These are phyloP conservation scores for Mormyrops attenuatus DNA, from an alignment of 2,797 vertebrate genomes.

Conservation along the genomic window DNA sequence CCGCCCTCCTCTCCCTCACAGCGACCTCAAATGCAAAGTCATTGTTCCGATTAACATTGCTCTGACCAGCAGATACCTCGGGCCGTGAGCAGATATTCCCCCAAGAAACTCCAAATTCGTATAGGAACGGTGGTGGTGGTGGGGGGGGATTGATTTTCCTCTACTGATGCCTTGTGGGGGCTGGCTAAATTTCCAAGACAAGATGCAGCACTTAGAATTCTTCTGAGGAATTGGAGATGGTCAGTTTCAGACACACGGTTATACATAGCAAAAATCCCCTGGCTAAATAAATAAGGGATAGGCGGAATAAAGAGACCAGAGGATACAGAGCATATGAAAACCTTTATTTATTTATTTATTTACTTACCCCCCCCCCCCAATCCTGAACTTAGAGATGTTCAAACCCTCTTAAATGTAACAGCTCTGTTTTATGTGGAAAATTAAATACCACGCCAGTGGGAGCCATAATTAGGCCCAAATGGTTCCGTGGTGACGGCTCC, in stretches of 20 bases:
- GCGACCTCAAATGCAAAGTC: conserved; percentile 31
- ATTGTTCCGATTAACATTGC: conserved; percentile 29
- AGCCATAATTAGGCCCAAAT: conserved; percentile 25
- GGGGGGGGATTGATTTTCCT: conserved; percentile 25
- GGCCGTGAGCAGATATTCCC: conserved; percentile 18
- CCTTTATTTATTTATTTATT: not conserved
- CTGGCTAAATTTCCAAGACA: conserved; percentile 20
- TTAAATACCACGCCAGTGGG: conserved; percentile 18
- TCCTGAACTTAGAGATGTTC: not conserved
- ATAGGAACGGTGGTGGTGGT: not conserved
- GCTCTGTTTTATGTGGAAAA: conserved; percentile 28
- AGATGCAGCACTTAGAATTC: conserved; percentile 23
- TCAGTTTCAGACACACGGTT: not conserved
- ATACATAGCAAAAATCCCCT: not conserved
- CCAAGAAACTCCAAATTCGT: conserved; percentile 5
- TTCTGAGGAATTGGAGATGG: conserved; percentile 19
- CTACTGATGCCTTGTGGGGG: not conserved
- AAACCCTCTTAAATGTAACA: conserved; percentile 17
- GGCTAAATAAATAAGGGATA: conserved; percentile 3
- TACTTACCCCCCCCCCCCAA: not conserved
- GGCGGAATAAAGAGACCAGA: not conserved
- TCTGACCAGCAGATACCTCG: conserved; percentile 22
- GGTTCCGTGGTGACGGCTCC: conserved; percentile 6
- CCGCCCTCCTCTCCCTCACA: not conserved
- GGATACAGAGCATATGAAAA: not conserved